Conservation (phyloP, 2,888 invertebrate genomes). For the Ormyrus thymus region DNA sequence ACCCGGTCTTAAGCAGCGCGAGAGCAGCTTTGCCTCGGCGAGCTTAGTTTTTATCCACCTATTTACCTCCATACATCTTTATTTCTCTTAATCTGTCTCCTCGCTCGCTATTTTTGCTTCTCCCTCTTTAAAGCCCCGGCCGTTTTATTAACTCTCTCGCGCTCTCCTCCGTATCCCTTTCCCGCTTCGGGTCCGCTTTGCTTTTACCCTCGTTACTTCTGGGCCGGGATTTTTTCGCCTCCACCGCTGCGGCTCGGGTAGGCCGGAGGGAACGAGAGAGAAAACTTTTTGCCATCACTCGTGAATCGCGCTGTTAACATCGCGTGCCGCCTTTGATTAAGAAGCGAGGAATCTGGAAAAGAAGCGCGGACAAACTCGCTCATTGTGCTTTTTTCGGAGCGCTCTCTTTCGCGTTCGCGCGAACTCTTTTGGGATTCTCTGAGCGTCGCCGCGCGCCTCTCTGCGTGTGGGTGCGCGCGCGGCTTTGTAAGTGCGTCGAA, state of each 20-base stretch:
- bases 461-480: neutral
- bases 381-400: constrained; percentile 60
- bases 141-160: constrained; percentile 41
- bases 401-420: constrained; percentile 52
- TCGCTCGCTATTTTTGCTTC: constrained; percentile 39
- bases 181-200: constrained; percentile 22
- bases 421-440: constrained; percentile 52
- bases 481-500: constrained; percentile 24
- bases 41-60: constrained; percentile 44
- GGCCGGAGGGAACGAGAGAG: constrained; percentile 27
- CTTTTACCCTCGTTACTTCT: constrained; percentile 48
- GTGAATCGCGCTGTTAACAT: constrained; percentile 61
- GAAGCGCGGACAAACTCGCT: constrained; percentile 61
- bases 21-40: neutral
- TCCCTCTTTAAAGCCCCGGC: constrained; percentile 9
- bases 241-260: constrained; percentile 1
- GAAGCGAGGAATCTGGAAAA: constrained; percentile 62
- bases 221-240: constrained; percentile 38
- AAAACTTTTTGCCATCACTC: constrained; percentile 55
- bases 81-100: constrained; percentile 55
- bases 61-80: constrained; percentile 51
- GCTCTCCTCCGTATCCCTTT: constrained; percentile 21
- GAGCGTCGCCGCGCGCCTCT: neutral
- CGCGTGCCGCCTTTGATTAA: constrained; percentile 62
- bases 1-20: neutral